Base-by-base conservation (phyloP, 1,140 invertebrate genomes). In the Cataglyphis hispanica region DNA sequence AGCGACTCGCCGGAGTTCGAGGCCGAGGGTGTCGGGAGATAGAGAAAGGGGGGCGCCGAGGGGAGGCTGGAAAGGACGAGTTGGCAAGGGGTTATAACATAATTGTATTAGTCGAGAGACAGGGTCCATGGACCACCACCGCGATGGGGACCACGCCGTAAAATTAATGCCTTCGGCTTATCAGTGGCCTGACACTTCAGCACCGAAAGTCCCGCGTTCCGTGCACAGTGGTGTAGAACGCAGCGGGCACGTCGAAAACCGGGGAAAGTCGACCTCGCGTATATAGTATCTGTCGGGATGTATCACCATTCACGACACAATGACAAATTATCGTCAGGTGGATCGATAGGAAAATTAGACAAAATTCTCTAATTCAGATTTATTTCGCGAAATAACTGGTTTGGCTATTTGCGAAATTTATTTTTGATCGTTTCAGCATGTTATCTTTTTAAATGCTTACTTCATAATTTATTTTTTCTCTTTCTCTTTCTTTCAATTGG, bases 101-200 rank as follows among this genome's bases (percentile, higher is more conserved):
- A 94, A 94, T 94, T 94, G 93, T 94, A 94, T 94, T 94, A 94
- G 93, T 92, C 90, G 90, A 85, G 78, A 50, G 78, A 50, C 85
- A 91, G 92, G 91, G 92, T 91, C 91, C 90, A 83, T 70, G 86
- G 75, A 89, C 88, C 86, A 84, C 69, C 83, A 80, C 10, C 75
- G 87, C 70, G 80, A 78, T 80, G 92, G 92, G 93, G 91, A 89
- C 61, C 89, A 72, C 63, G 86, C 90, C 92, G 93, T 92, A 93
- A 94, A 94, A 94, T 94, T 93, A 94, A 94, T 94, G 94, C 93
- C 91, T 92, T 92, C 91, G 93, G 93, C 94, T 94, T 94, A 94
- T 94, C 94, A 94, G 94, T 92, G 89, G 92, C 87, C 91, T 91
- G 92, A 92, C 93, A 93, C 93, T 94, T 94, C 87, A 89, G 86